Evolutionary conservation across 2,888 invertebrate genomes (phyloP).

Genomic region (Drosophila borealis): DNA sequence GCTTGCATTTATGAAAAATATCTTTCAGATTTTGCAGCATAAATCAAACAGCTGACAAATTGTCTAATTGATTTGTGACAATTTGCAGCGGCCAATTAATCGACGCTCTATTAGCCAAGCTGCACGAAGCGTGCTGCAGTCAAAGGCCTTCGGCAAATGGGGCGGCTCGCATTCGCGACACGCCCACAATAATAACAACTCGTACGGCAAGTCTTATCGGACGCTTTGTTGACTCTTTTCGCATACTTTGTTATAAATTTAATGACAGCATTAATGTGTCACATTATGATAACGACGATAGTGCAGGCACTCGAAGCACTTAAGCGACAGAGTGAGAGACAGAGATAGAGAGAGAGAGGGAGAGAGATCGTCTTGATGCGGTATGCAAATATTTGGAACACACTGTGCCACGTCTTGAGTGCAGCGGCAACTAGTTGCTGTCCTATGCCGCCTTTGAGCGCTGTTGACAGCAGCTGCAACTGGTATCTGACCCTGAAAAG

Average conservation of each 20-base stretch:
- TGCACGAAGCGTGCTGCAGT: constrained; percentile 2
- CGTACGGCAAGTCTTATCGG: constrained; percentile 47
- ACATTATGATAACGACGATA: constrained; percentile 43
- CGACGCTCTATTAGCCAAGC: constrained; percentile 22
- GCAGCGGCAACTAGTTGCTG: not conserved
- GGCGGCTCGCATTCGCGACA: constrained; percentile 2
- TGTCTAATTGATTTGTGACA: constrained; percentile 56
- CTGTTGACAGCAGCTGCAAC: constrained; percentile 2
- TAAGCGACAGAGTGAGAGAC: not conserved
- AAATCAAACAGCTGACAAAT: constrained; percentile 64
- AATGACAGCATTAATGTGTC: constrained; percentile 65
- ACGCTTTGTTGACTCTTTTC: constrained; percentile 61
- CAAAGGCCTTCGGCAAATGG: not conserved
- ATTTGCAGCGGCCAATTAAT: constrained; percentile 39
- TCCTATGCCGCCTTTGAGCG: not conserved
- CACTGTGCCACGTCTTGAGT: constrained; percentile 13
- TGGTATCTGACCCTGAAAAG: constrained; percentile 13
- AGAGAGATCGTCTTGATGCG: constrained; percentile 43
- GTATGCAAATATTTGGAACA: constrained; percentile 63
- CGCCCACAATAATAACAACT: constrained; percentile 18
- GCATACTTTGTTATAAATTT: constrained; percentile 45
- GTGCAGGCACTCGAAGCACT: constrained; percentile 19
- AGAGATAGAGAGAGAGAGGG: too few species aligned
- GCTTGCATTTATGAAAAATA: constrained; percentile 7
- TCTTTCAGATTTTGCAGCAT: constrained; percentile 40